phyloP scores from a whole-genome alignment of 2,888 invertebrate species.

The Agrotis clavis region DNA sequence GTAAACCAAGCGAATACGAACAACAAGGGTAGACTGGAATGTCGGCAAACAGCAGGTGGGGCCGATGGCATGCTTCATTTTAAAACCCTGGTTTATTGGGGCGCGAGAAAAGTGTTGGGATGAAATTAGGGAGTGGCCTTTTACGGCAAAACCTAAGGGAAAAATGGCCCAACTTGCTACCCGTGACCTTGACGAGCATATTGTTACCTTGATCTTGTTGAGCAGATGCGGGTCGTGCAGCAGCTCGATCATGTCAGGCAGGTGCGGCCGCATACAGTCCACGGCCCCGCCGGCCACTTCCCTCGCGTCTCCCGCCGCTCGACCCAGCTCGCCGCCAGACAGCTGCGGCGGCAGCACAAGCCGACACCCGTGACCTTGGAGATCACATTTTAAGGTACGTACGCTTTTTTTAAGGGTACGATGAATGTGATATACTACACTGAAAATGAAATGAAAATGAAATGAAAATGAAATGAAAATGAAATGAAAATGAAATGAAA shows the following conservation, averaged over 20 bases:
- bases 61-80: no score
- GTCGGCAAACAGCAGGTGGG: background rate
- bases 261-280: conserved; percentile 98
- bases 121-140: no score
- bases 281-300: conserved; percentile 96
- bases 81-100: no score
- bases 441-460: no score
- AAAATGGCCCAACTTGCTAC: no score
- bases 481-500: no score
- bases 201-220: conserved; percentile 97
- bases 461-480: no score
- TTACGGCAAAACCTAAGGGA: no score
- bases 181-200: conserved; percentile 78
- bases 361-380: conserved; percentile 82
- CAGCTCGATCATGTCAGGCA: conserved; percentile 98
- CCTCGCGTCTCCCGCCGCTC: conserved; percentile 76
- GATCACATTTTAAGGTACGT: no score
- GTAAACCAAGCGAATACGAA: background rate
- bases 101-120: no score
- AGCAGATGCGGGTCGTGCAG: conserved; percentile 98
- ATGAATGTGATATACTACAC: background rate
- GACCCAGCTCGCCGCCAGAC: conserved; percentile 64
- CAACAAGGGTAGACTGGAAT: background rate
- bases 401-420: background rate
- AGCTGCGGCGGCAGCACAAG: conserved; percentile 94